A percentile compares a stretch with the other conserved stretches of the same genome.
phyloP scores from a whole-genome alignment of 2,797 vertebrate species.

The Apodemus agrarius region DNA sequence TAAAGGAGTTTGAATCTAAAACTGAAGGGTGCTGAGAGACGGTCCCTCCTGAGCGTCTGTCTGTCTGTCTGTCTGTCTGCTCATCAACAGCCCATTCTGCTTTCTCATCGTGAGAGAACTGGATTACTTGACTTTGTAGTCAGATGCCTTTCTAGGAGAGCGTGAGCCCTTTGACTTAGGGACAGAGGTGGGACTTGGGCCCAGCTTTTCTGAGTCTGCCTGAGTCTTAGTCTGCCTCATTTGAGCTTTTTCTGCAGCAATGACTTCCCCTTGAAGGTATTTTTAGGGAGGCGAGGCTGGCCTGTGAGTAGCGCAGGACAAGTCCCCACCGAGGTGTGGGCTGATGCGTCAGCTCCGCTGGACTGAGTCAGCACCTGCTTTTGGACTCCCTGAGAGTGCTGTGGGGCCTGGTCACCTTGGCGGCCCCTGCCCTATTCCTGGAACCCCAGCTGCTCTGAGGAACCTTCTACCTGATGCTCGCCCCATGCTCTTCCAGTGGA shows the following conservation, averaged over 20 bases:
- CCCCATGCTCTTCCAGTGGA: no score
- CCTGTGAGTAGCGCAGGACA: not conserved
- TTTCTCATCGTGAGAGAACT: not conserved
- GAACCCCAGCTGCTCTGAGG: not conserved
- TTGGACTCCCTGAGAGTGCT: not conserved
- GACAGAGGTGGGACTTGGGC: not conserved
- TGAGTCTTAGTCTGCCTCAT: not conserved
- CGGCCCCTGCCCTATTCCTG: not conserved
- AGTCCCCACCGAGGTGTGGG: slow-evolving; percentile 8
- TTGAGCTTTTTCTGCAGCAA: not conserved
- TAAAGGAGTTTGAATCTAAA: not conserved
- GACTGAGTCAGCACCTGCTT: slow-evolving; percentile 65
- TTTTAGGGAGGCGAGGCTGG: slow-evolving; percentile 27
- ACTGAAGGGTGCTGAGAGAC: not conserved
- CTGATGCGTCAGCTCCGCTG: not conserved
- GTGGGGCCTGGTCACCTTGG: not conserved
- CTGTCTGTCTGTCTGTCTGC: not conserved
- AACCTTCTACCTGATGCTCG: not conserved
- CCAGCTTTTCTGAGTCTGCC: not conserved
- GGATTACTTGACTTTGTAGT: not conserved
- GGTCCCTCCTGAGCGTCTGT: not conserved
- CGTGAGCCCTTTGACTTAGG: not conserved
- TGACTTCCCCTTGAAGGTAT: not conserved
- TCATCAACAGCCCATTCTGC: not conserved
- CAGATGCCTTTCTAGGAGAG: not conserved